Percentiles rank a stretch among this genome's conserved stretches.
These are phyloP conservation scores for Prunella fulvescens DNA, from an alignment of 2,113 vertebrate genomes.

Conservation along the genomic window DNA sequence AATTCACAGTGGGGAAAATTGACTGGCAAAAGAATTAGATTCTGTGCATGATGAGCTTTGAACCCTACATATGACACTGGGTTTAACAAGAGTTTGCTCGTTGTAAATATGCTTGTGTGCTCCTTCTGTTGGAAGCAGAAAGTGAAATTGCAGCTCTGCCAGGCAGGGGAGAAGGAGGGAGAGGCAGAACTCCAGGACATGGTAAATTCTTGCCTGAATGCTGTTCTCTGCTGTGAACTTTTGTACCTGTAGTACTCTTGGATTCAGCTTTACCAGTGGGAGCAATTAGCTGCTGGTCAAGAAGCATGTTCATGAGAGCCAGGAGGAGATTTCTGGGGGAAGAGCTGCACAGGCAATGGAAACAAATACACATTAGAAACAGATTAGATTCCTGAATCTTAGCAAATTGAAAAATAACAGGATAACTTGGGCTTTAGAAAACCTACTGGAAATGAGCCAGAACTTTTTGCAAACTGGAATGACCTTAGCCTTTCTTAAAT, in stretches of 20 bases:
- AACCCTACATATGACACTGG: background rate
- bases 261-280: background rate
- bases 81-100: background rate
- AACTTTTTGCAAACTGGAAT: background rate
- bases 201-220: background rate
- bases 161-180: background rate
- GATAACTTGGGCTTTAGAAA: background rate
- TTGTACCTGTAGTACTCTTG: conserved; percentile 6
- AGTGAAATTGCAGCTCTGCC: background rate
- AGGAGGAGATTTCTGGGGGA: background rate
- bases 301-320: background rate
- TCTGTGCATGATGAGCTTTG: background rate
- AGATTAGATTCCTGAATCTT: background rate
- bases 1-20: background rate
- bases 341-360: background rate
- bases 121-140: background rate
- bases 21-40: background rate
- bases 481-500: background rate
- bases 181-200: background rate
- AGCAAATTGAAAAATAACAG: background rate
- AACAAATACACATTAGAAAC: background rate
- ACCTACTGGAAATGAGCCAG: background rate
- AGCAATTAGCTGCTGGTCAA: conserved; percentile 9
- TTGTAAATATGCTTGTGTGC: background rate
- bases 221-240: conserved; percentile 30